phyloP scores from a whole-genome alignment of 2,797 vertebrate genomes.

The Crax fasciolata region DNA sequence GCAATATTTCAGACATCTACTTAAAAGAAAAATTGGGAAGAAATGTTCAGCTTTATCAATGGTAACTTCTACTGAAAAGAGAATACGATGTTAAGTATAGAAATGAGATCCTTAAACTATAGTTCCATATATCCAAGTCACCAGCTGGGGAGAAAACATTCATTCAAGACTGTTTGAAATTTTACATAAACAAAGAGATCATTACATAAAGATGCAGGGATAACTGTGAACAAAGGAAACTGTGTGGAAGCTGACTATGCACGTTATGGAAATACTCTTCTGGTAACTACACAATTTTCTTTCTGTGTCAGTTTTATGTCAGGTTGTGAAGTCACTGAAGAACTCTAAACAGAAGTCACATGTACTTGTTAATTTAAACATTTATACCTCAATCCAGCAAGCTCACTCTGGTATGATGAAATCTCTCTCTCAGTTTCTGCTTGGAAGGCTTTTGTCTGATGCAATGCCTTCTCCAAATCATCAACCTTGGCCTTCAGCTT shows the following conservation, averaged over 20 bases:
- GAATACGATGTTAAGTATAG: background rate
- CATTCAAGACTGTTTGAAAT: background rate
- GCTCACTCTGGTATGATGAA: conserved; percentile 73
- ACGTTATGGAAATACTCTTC: background rate
- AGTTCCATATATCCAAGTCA: background rate
- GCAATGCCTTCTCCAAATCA: conserved; percentile 80
- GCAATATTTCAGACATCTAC: background rate
- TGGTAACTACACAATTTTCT: background rate
- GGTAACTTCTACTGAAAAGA: background rate
- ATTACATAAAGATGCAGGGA: background rate
- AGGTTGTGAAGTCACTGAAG: background rate
- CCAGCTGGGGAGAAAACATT: background rate
- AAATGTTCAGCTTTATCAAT: background rate
- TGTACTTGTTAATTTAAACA: background rate
- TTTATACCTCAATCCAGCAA: conserved; percentile 81
- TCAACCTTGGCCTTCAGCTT: conserved; percentile 77
- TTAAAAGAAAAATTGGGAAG: background rate
- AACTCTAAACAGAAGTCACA: background rate
- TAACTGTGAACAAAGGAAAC: background rate
- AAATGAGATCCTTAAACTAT: background rate
- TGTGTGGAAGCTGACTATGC: fast-evolving
- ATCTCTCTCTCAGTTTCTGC: conserved; percentile 77
- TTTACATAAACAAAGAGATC: background rate
- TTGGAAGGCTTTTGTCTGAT: conserved; percentile 76
- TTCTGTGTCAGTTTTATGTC: background rate